Percentiles rank a stretch among this genome's conserved stretches.
phyloP scores from a whole-genome alignment of 2,797 vertebrate genomes.

The Emys orbicularis region DNA sequence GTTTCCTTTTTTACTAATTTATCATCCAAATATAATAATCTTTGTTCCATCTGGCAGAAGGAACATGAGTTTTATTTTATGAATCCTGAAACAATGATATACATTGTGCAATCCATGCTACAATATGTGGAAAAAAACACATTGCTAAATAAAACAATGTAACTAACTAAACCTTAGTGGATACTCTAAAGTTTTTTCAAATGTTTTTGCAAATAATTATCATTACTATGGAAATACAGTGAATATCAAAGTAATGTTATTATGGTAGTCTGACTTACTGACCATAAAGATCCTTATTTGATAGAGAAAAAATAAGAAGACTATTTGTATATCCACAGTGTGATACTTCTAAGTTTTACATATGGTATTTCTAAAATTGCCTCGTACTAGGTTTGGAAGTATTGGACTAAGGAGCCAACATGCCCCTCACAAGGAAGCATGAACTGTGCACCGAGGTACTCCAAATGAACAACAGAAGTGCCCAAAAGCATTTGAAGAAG shows the following conservation, averaged over 20 bases:
- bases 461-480: neutral
- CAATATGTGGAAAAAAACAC: neutral
- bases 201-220: neutral
- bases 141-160: neutral
- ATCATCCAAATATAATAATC: neutral
- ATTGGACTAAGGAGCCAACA: neutral
- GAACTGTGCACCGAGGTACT: neutral
- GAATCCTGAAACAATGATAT: neutral
- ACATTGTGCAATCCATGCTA: neutral
- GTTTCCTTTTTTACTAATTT: neutral
- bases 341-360: neutral
- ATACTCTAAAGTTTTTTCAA: neutral
- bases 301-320: neutral
- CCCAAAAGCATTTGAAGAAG: neutral
- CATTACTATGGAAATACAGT: neutral
- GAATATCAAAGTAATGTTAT: slow-evolving; percentile 1
- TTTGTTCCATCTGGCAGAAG: neutral
- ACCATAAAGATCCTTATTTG: neutral
- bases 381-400: neutral
- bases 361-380: neutral
- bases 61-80: neutral
- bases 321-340: neutral
- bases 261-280: neutral
- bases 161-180: neutral
- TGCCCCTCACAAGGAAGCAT: neutral